Evolutionary conservation across 2,797 vertebrate species (phyloP), one percentile per base, ranked within the genome.

Genomic region (Pangasius macronema): DNA sequence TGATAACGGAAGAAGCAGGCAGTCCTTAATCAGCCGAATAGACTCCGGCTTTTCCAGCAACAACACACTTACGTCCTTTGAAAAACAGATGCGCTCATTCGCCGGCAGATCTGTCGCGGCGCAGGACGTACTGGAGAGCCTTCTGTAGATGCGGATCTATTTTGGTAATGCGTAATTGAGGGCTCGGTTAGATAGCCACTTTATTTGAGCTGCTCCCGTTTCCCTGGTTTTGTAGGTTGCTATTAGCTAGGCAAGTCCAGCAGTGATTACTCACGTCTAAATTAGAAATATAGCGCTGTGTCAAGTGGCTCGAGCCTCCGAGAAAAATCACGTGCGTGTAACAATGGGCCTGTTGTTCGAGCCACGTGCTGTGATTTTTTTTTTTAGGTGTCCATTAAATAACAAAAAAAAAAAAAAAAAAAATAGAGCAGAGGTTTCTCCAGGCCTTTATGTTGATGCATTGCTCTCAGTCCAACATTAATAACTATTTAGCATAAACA

Each of bases 231-330:
- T 90, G 90, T 89, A 87, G 91, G 91, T 91, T 90, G 90, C 89
- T 89, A 90, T 90, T 91, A 90, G 81, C 89, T 86, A 82, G 87
- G 87, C 84, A 55, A 87, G 88, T 89, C 88, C 89, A 75, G 59
- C 82, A 77, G 89, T 90, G 91, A 92, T 93, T 92, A 93, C 85
- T 92, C 89, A 90, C 75, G 87, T 90, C 88, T 86, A 85, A 87
- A 89, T 89, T 88, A 89, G 85, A 90, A 85, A 85, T 88, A 87
- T 42, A 86, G 84, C 84, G 82, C 70, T 36, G 77, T 20, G 36
- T 87, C 87, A 61, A 85, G 87, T 72, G n/a, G 16, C 51, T 51
- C 36, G 24, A 24, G 51, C 75, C 86, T 70, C 63, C 53, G 46
- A 80, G 76, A 73, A 33, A 85, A 91, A 85, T 80, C 63, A 18